These are phyloP conservation scores for Mesoclemmys tuberculata DNA, from an alignment of 2,113 vertebrate genomes.

Conservation along the genomic window DNA sequence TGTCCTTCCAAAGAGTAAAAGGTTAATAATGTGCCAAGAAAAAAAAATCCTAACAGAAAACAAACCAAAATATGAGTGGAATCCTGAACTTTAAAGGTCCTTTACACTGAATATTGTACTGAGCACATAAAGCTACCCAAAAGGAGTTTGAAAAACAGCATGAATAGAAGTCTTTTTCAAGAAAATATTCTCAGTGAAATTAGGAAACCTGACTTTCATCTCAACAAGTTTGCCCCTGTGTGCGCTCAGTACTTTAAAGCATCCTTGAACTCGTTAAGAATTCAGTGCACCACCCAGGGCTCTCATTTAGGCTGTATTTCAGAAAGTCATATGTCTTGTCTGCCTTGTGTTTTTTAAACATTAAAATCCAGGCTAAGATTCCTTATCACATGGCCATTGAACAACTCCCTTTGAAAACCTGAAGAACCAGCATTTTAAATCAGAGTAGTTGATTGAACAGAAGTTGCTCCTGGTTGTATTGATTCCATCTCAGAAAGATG, in stretches of 20 bases:
- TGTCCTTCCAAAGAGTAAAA: neutral
- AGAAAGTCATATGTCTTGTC: neutral
- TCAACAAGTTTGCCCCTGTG: neutral
- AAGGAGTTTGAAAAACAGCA: neutral
- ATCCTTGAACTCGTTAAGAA: neutral
- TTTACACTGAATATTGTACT: neutral
- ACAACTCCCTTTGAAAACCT: neutral
- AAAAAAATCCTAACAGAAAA: neutral
- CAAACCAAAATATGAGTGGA: neutral
- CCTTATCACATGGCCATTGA: neutral
- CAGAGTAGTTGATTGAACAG: neutral
- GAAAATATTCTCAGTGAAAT: slow-evolving; percentile 9
- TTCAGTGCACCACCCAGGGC: neutral
- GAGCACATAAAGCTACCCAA: neutral
- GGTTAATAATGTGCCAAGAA: neutral
- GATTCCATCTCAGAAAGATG: neutral
- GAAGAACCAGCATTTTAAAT: neutral
- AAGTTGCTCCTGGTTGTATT: neutral
- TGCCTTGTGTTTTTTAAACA: neutral
- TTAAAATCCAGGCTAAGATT: neutral
- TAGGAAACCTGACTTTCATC: neutral
- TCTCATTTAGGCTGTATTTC: neutral
- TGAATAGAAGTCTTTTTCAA: neutral
- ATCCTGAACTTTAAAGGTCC: neutral
- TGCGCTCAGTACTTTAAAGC: neutral